Percentiles rank a stretch among this genome's conserved stretches.
Evolutionary conservation across 2,888 invertebrate species (phyloP).

Genomic region (Chrysopilus asiliformis): DNA sequence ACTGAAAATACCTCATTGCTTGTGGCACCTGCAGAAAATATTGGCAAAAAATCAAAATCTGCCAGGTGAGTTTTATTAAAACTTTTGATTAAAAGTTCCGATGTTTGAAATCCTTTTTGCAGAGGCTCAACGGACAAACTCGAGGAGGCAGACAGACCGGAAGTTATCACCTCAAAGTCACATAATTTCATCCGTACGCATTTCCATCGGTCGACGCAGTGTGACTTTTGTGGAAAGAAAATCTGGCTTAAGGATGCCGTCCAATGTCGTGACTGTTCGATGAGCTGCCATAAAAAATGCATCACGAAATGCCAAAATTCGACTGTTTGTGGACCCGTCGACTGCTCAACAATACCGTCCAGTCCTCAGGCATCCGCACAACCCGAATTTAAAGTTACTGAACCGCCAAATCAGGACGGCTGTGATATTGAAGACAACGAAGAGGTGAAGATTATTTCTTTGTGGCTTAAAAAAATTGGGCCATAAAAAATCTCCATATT

Average conservation of each 20-base stretch:
- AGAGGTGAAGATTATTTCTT: constrained; percentile 2
- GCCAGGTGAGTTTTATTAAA: constrained; percentile 12
- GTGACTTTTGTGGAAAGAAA: constrained; percentile 90
- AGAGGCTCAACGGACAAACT: constrained; percentile 20
- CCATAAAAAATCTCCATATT: neutral
- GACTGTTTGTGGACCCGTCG: constrained; percentile 45
- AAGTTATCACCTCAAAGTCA: constrained; percentile 26
- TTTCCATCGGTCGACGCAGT: constrained; percentile 79
- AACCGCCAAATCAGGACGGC: constrained; percentile 24
- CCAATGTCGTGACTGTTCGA: constrained; percentile 75
- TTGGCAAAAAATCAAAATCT: constrained; percentile 24
- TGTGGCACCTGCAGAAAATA: constrained; percentile 22
- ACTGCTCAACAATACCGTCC: constrained; percentile 19
- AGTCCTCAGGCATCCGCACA: constrained; percentile 16
- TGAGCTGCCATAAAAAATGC: constrained; percentile 95
- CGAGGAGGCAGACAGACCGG: constrained; percentile 21
- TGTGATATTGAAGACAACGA: constrained; percentile 18
- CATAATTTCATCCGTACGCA: constrained; percentile 80
- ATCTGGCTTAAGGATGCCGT: constrained; percentile 96
- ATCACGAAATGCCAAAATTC: constrained; percentile 70
- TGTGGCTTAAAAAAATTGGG: neutral
- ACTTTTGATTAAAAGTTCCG: neutral
- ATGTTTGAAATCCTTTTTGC: neutral
- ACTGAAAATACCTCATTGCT: constrained; percentile 36
- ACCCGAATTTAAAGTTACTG: constrained; percentile 39